A percentile compares a stretch with the other conserved stretches of the same genome.
These are phyloP conservation scores for Sigmodon hispidus DNA, from an alignment of 2,113 vertebrate species.

Conservation along the genomic window DNA sequence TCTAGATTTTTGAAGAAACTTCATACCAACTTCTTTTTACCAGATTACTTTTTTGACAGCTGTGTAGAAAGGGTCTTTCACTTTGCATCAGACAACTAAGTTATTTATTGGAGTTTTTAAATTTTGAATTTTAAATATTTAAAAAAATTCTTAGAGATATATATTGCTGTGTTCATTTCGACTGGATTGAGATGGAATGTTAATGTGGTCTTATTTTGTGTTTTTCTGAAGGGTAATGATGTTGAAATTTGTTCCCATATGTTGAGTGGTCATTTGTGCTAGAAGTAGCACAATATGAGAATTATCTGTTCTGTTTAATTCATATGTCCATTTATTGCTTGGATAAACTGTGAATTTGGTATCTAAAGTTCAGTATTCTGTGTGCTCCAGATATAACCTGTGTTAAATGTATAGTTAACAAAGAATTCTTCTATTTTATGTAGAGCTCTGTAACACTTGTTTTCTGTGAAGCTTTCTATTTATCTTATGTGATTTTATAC, in stretches of 20 bases:
- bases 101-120: not conserved
- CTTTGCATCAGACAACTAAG: not conserved
- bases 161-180: not conserved
- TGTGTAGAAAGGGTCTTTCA: not conserved
- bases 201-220: not conserved
- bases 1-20: not conserved
- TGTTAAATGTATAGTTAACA: not conserved
- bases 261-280: not conserved
- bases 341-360: not conserved
- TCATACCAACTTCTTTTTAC: not conserved
- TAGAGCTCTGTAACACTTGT: not conserved
- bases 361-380: not conserved
- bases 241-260: not conserved
- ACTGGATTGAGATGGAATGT: not conserved
- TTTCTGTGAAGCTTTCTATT: not conserved
- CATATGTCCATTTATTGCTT: not conserved
- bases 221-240: not conserved
- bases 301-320: not conserved
- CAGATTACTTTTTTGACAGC: not conserved
- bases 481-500: no score
- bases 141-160: not conserved
- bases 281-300: no score
- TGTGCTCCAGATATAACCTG: not conserved
- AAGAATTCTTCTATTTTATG: not conserved
- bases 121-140: not conserved